These are phyloP conservation scores for Psilanteris sp. DNA, from an alignment of 1,140 invertebrate species.

Conservation along the genomic window DNA sequence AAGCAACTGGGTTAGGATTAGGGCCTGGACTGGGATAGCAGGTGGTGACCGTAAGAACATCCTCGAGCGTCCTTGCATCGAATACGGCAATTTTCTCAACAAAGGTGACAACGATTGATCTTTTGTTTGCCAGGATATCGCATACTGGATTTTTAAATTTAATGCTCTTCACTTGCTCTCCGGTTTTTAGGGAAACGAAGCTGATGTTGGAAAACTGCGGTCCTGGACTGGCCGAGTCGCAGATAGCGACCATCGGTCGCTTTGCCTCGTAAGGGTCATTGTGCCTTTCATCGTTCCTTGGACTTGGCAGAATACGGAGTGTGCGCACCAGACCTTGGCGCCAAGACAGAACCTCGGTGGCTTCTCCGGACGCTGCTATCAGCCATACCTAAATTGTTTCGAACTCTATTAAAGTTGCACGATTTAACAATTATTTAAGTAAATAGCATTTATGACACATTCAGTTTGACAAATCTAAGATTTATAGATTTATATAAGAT, in stretches of 20 bases:
- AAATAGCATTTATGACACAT: no score
- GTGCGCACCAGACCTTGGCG: constrained; percentile 91
- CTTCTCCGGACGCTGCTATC: constrained; percentile 91
- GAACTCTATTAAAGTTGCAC: no score
- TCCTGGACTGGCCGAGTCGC: constrained; percentile 89
- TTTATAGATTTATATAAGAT: no score
- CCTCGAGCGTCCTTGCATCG: constrained; percentile 92
- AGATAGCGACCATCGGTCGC: constrained; percentile 92
- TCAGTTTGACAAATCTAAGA: no score
- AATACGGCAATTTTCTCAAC: constrained; percentile 94
- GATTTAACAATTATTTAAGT: no score
- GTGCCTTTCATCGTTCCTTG: constrained; percentile 81
- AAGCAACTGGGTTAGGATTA: constrained; percentile 92
- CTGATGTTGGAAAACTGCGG: constrained; percentile 92
- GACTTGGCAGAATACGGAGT: constrained; percentile 90
- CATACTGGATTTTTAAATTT: constrained; percentile 95
- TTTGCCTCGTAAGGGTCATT: constrained; percentile 86
- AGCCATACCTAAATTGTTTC: constrained; percentile 91
- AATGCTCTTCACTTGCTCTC: constrained; percentile 92
- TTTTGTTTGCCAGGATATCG: constrained; percentile 91
- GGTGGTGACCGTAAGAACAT: constrained; percentile 91
- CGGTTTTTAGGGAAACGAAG: constrained; percentile 93
- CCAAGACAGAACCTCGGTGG: constrained; percentile 94
- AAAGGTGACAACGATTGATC: constrained; percentile 92
- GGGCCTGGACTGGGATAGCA: constrained; percentile 93